Percentiles rank a stretch among this genome's conserved stretches.
Conservation (phyloP, 2,113 vertebrate genomes). For the Cathartes aura region DNA sequence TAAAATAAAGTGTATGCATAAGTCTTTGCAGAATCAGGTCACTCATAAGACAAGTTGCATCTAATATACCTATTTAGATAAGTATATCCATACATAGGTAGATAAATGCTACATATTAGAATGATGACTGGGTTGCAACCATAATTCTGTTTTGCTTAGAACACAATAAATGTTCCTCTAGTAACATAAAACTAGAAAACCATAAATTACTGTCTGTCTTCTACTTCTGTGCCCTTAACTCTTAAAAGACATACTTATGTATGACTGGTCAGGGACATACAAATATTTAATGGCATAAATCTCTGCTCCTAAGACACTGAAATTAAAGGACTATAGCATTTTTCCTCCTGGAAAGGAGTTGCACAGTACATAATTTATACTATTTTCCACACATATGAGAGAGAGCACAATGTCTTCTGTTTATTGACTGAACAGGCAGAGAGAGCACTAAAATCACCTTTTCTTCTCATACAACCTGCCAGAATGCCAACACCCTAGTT, state of each 20-base stretch:
- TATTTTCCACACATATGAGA: neutral
- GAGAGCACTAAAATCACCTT: neutral
- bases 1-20: neutral
- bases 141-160: neutral
- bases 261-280: neutral
- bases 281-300: slow-evolving; percentile 15
- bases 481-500: neutral
- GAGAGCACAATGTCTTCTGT: neutral
- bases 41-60: neutral
- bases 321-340: slow-evolving; percentile 1
- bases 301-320: neutral
- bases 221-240: neutral
- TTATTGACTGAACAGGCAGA: neutral
- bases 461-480: neutral
- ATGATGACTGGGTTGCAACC: neutral
- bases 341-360: neutral
- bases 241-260: neutral
- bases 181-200: neutral
- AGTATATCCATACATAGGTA: neutral
- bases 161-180: neutral
- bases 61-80: neutral
- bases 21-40: neutral
- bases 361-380: neutral
- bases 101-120: neutral
- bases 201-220: neutral